Base-by-base conservation (phyloP, 2,797 vertebrate species). In the Gymnoscopelus microlampas region DNA sequence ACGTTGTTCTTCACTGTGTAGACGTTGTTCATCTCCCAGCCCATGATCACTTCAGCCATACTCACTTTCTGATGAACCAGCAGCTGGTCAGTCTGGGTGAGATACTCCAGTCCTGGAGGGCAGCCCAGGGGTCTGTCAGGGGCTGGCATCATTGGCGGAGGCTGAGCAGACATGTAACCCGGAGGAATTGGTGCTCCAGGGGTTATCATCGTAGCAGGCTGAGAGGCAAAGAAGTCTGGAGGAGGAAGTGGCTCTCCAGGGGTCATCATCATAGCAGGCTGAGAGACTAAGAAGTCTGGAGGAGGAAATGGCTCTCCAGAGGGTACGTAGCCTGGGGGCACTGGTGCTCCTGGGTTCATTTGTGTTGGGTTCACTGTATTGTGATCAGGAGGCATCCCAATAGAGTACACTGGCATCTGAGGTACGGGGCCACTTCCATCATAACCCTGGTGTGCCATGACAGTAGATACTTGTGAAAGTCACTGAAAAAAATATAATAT, bases 91-190 rank as follows among this genome's bases (percentile, higher is more conserved):
- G 94, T 85, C 91, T 94, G 93, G 49, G 69, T 90, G 73, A 96
- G 89, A 65, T 96, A 96, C 75, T 95, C 94, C 54, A 96, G 77
- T 53, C 95, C 95, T 3, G 92, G 91, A 15, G 95, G 95, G 70
- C 94, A 95, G 70, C 85, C 88, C 6, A 79, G 66, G 73, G 85
- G 56, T 61, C 75, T 9, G 10, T 80, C 68, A 59, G 92, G 89
- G 47, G 85, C 8, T 0, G 92, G 86, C 90, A 94, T 94, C 13
- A 64, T 23, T 23, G 24, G 39, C 1, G 65, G 66, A 15, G 61
- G 60, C 66, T 74, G 61, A 62, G 55, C 49, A 1, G 58, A 44
- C 9, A 47, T 26, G 49, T 70, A 77, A 2, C 66, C 78, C 78
- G 53, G 62, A 44, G 68, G 71, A 11, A 39, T 49, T 4, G 39